A percentile compares a stretch with the other conserved stretches of the same genome.
These are phyloP conservation scores for Caenorhabditis panamensis DNA, from an alignment of 2,888 invertebrate genomes.

Conservation along the genomic window DNA sequence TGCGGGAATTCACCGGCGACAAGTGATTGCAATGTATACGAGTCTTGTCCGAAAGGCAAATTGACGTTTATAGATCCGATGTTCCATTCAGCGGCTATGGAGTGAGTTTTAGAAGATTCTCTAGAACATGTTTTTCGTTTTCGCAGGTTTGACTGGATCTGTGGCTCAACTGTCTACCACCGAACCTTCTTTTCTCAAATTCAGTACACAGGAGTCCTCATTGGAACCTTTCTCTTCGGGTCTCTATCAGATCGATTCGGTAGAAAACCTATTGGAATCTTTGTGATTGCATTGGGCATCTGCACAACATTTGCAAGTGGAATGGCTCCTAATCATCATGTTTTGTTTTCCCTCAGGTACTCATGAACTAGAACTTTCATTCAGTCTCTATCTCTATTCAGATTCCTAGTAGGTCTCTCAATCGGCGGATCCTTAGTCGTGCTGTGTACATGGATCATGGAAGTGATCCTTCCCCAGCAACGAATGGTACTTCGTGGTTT, in stretches of 20 bases:
- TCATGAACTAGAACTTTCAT: neutral
- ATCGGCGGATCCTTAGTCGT: conserved; percentile 74
- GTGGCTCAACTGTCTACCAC: conserved; percentile 63
- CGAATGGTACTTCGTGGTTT: conserved; percentile 77
- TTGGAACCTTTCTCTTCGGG: conserved; percentile 75
- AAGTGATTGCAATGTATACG: conserved; percentile 25
- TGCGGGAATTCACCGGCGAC: conserved; percentile 46
- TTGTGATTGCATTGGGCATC: conserved; percentile 64
- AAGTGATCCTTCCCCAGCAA: conserved; percentile 76
- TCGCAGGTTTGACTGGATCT: conserved; percentile 73
- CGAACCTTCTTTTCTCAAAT: conserved; percentile 70
- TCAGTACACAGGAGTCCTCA: conserved; percentile 66
- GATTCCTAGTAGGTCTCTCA: conserved; percentile 72
- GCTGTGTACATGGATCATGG: conserved; percentile 77
- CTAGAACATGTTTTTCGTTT: neutral
- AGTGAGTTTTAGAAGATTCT: conserved; percentile 40
- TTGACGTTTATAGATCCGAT: conserved; percentile 32
- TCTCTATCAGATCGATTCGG: conserved; percentile 63
- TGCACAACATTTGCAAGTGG: conserved; percentile 37
- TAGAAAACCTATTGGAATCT: conserved; percentile 63
- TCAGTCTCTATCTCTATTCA: neutral
- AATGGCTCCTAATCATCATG: conserved; percentile 12
- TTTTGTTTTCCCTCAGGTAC: conserved; percentile 40
- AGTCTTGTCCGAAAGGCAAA: conserved; percentile 13
- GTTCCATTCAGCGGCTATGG: conserved; percentile 72